A percentile compares a stretch with the other conserved stretches of the same genome.
Conservation (phyloP, 2,113 vertebrate species). For the Aspiorhynchus laticeps region DNA sequence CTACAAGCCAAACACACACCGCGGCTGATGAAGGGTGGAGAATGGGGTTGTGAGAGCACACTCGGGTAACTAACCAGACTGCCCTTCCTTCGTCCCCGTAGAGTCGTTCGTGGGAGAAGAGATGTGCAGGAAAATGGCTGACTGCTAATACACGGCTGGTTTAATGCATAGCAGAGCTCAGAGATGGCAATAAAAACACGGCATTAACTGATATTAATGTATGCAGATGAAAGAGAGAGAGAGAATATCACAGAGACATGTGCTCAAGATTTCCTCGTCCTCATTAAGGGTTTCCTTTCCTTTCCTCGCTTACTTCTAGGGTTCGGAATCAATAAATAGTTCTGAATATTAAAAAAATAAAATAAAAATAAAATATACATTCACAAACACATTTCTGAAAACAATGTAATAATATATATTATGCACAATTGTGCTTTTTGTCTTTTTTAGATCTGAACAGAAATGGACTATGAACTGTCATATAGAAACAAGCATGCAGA, state of each 20-base stretch:
- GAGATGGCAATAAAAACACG: constrained; percentile 4
- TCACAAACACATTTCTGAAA: no score
- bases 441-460: no score
- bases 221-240: constrained; percentile 8
- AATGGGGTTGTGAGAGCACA: constrained; percentile 8
- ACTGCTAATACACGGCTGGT: background rate
- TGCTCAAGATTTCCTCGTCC: no score
- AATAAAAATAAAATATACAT: no score
- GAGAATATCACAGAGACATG: background rate
- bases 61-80: constrained; percentile 16
- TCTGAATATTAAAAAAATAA: background rate
- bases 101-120: constrained; percentile 5
- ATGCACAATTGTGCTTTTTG: no score
- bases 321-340: background rate
- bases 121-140: background rate
- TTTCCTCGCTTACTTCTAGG: background rate
- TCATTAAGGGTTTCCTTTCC: background rate
- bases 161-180: background rate
- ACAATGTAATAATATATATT: no score
- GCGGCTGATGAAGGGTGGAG: constrained; percentile 9
- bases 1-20: constrained; percentile 18
- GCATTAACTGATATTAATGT: constrained; percentile 18
- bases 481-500: background rate
- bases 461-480: background rate
- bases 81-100: background rate